Evolutionary conservation across 2,797 vertebrate genomes (phyloP).

Genomic region (Enteromius viviparus): DNA sequence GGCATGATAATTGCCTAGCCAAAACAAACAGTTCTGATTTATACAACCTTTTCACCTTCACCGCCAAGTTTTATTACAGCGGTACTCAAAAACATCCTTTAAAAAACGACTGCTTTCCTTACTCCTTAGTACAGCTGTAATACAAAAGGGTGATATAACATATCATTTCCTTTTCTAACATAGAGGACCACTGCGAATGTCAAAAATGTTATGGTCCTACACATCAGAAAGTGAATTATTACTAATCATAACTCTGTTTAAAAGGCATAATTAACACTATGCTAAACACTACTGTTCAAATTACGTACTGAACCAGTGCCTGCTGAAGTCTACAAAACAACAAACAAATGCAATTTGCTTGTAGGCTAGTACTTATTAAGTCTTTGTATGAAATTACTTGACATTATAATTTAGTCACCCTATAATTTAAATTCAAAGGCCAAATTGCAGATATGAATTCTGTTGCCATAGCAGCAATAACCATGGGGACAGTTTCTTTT

Average conservation of each 20-base stretch:
- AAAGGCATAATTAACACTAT: conserved; percentile 32
- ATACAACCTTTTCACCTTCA: conserved; percentile 21
- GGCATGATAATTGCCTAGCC: not conserved
- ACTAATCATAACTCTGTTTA: conserved; percentile 31
- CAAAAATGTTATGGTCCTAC: conserved; percentile 7
- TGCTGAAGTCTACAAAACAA: conserved; percentile 33
- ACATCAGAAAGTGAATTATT: conserved; percentile 26
- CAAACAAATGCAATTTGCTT: conserved; percentile 37
- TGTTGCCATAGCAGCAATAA: conserved; percentile 56
- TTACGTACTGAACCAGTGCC: not conserved
- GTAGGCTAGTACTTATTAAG: conserved; percentile 38
- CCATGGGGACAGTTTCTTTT: conserved; percentile 43
- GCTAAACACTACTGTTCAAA: conserved; percentile 31
- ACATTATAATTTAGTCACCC: conserved; percentile 49
- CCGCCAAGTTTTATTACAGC: not conserved
- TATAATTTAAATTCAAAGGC: conserved; percentile 47
- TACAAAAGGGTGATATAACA: conserved; percentile 8
- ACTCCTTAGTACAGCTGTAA: conserved; percentile 9
- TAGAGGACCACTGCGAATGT: conserved; percentile 5
- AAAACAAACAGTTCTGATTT: conserved; percentile 30
- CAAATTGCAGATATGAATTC: conserved; percentile 41
- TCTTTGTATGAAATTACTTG: conserved; percentile 42
- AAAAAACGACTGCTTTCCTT: conserved; percentile 20
- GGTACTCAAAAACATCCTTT: conserved; percentile 13
- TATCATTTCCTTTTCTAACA: conserved; percentile 24